Evolutionary conservation across 2,888 invertebrate genomes (phyloP).

Genomic region (Timema podura): DNA sequence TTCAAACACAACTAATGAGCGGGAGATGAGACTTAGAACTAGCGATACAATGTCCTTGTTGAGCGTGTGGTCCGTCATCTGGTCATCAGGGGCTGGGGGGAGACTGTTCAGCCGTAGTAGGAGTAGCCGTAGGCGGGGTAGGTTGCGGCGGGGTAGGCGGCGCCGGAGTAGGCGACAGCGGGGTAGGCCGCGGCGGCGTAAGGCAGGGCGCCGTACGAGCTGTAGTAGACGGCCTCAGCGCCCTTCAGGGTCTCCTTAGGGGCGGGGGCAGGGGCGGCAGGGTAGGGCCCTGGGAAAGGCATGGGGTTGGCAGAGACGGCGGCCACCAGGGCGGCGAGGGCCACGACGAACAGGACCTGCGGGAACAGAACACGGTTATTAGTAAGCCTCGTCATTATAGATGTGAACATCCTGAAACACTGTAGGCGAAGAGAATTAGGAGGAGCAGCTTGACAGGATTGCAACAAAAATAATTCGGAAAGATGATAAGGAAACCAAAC

Average conservation of each 20-base stretch:
- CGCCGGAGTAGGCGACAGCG: neutral
- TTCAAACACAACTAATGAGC: too few relatives aligned
- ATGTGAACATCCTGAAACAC: too few relatives aligned
- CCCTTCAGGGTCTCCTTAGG: conserved; percentile 17
- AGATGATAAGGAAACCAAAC: too few relatives aligned
- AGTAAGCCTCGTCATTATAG: too few relatives aligned
- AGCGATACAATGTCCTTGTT: too few relatives aligned
- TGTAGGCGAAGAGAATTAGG: too few relatives aligned
- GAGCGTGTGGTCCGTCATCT: conserved; percentile 2
- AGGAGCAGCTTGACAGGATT: too few relatives aligned
- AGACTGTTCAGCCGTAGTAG: conserved; percentile 1
- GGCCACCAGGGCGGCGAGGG: conserved; percentile 3
- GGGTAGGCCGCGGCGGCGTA: conserved; percentile 1
- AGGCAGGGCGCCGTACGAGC: conserved; percentile 13
- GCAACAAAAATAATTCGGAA: too few relatives aligned
- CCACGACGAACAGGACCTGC: conserved; percentile 10
- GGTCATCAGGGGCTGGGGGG: neutral
- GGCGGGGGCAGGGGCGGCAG: neutral
- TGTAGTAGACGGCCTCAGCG: conserved; percentile 16
- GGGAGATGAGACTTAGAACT: too few relatives aligned
- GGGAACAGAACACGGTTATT: neutral
- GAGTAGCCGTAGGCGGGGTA: conserved; percentile 13
- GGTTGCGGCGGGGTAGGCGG: neutral
- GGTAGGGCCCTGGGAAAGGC: neutral
- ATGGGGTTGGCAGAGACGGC: neutral